A percentile compares a stretch with the other conserved stretches of the same genome.
Conservation (phyloP, 2,797 vertebrate species). For the Mormyrus hasselquistii region DNA sequence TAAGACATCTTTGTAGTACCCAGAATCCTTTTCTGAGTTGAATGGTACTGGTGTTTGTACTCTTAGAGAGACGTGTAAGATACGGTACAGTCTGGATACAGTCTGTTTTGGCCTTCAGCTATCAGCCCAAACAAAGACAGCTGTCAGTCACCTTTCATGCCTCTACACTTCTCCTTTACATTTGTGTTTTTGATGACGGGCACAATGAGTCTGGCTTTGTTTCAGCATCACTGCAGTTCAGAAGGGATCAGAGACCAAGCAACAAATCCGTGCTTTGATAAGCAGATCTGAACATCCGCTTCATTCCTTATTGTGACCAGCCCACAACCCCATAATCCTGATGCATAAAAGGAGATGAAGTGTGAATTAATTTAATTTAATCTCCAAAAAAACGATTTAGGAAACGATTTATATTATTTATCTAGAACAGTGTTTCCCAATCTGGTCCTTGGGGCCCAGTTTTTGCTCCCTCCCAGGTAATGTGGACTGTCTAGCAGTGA, state of each 20-base stretch:
- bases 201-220: neutral
- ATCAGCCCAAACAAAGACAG: neutral
- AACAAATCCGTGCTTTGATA: neutral
- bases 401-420: neutral
- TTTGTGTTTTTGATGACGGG: neutral
- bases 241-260: neutral
- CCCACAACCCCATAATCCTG: neutral
- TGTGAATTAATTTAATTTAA: neutral
- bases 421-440: neutral
- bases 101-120: neutral
- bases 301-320: neutral
- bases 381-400: neutral
- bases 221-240: neutral
- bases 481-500: neutral
- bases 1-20: neutral
- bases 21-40: neutral
- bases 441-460: neutral
- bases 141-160: neutral
- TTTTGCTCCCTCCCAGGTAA: neutral
- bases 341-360: neutral
- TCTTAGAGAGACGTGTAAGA: neutral
- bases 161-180: neutral
- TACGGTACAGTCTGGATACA: neutral
- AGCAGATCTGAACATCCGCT: neutral
- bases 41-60: neutral